These are phyloP conservation scores for Phoebastria nigripes DNA, from an alignment of 2,797 vertebrate species.

Conservation along the genomic window DNA sequence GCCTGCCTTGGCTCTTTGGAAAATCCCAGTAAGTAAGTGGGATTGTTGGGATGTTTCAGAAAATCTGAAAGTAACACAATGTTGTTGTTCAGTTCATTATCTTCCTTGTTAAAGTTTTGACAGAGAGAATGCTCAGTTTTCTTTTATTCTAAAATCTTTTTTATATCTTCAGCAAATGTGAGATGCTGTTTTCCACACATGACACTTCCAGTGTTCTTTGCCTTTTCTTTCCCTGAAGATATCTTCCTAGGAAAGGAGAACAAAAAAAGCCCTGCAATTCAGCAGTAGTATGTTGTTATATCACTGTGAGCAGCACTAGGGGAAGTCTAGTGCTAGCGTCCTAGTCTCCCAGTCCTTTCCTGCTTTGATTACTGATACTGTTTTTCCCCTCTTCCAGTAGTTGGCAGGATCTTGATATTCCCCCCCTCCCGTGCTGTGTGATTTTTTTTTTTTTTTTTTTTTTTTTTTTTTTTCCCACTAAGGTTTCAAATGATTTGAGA, in stretches of 20 bases:
- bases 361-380: neutral
- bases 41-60: neutral
- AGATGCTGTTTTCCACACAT: neutral
- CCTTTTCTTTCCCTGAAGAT: neutral
- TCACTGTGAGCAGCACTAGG: neutral
- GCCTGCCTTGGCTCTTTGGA: neutral
- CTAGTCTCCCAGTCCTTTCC: neutral
- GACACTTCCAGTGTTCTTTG: neutral
- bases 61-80: neutral
- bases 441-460: neutral
- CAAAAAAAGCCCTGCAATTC: neutral
- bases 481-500: neutral
- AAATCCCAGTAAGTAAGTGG: neutral
- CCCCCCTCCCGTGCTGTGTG: neutral
- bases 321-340: neutral
- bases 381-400: neutral
- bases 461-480: neutral
- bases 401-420: neutral
- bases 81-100: neutral
- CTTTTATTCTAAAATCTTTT: neutral
- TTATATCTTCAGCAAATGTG: neutral
- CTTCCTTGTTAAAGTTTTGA: neutral
- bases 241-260: neutral
- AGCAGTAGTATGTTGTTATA: neutral
- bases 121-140: neutral